These are phyloP conservation scores for Leptodirus hochenwartii DNA, from an alignment of 2,888 invertebrate species.

Conservation along the genomic window DNA sequence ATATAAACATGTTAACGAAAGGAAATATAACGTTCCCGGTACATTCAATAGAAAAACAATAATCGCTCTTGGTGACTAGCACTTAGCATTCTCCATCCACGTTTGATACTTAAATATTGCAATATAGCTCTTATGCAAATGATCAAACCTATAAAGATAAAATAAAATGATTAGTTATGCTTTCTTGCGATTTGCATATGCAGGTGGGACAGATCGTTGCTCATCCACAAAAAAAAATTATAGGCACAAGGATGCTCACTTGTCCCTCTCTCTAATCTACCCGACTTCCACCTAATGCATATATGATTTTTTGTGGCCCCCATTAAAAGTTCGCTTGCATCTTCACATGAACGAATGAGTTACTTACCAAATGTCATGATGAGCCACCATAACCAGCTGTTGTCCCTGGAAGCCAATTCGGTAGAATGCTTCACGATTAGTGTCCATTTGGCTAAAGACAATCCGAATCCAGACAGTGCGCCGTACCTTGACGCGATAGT, in stretches of 20 bases:
- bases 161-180: conserved; percentile 4
- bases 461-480: conserved; percentile 79
- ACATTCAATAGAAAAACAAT: conserved; percentile 70
- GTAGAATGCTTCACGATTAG: conserved; percentile 84
- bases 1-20: too few species aligned
- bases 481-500: conserved; percentile 88
- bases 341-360: too few species aligned
- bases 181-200: too few species aligned
- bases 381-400: conserved; percentile 85
- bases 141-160: conserved; percentile 44
- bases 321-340: too few species aligned
- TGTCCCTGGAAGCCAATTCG: conserved; percentile 70
- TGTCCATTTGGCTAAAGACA: conserved; percentile 89
- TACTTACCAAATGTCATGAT: conserved; percentile 74
- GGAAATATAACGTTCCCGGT: too few species aligned
- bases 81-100: conserved; percentile 72
- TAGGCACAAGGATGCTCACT: too few species aligned
- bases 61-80: conserved; percentile 75
- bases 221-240: too few species aligned
- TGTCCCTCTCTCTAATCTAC: too few species aligned
- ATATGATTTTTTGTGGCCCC: too few species aligned
- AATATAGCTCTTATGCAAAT: conserved; percentile 76
- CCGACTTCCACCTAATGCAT: too few species aligned
- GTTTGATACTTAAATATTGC: conserved; percentile 76
- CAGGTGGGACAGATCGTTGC: too few species aligned